Percentiles rank a stretch among this genome's conserved stretches.
Evolutionary conservation across 2,888 invertebrate genomes (phyloP).

Genomic region (Schrankia costaestrigalis): DNA sequence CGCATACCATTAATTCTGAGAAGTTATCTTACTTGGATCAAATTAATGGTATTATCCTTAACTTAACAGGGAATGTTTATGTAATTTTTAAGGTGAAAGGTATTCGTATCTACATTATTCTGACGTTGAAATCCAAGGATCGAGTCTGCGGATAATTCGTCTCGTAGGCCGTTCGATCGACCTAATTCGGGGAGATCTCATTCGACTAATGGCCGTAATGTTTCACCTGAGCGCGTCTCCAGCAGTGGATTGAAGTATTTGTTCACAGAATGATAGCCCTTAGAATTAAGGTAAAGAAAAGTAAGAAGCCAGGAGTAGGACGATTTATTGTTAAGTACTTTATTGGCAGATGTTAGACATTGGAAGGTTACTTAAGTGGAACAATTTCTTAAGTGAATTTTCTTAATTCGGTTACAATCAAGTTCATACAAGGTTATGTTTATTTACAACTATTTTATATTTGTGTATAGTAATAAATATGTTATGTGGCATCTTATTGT

Average conservation of each 20-base stretch:
- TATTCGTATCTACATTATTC: constrained; percentile 38
- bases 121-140: constrained; percentile 45
- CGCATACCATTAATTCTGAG: constrained; percentile 58
- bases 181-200: constrained; percentile 59
- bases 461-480: too few relatives aligned
- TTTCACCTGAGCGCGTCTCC: constrained; percentile 59
- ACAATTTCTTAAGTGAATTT: constrained; percentile 1
- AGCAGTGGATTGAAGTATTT: constrained; percentile 41
- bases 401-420: too few relatives aligned
- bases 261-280: constrained; percentile 38
- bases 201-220: constrained; percentile 62
- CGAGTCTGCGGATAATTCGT: constrained; percentile 56
- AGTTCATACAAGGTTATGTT: too few relatives aligned
- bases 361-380: constrained; percentile 1
- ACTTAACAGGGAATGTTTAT: constrained; percentile 53
- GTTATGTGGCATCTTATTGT: too few relatives aligned
- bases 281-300: constrained; percentile 27
- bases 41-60: constrained; percentile 66
- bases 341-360: constrained; percentile 16
- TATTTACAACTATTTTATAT: too few relatives aligned
- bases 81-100: constrained; percentile 49
- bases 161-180: constrained; percentile 59
- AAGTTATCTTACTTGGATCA: constrained; percentile 53
- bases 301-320: constrained; percentile 25
- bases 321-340: constrained; percentile 24